Percentiles rank a stretch among this genome's conserved stretches.
Evolutionary conservation across 2,888 invertebrate species (phyloP).

Genomic region (Sericinus montela): DNA sequence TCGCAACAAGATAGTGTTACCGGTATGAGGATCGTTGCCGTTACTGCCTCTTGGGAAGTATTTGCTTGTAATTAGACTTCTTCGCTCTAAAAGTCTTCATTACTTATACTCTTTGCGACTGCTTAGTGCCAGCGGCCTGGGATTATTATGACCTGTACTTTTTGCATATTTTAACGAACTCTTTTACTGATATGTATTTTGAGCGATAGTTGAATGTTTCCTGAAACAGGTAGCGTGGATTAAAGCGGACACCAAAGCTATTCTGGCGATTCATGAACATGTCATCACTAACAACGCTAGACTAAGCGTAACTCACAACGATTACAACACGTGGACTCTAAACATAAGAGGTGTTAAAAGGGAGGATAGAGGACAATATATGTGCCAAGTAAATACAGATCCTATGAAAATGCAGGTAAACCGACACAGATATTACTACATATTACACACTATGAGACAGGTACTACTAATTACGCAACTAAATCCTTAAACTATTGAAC

Average conservation of each 20-base stretch:
- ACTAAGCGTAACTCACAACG: conserved; percentile 93
- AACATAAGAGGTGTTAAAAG: conserved; percentile 91
- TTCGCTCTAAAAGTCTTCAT: conserved; percentile 60
- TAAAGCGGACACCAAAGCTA: conserved; percentile 95
- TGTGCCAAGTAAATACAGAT: conserved; percentile 97
- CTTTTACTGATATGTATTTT: conserved; percentile 16
- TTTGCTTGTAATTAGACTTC: conserved; percentile 74
- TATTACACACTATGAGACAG: too few relatives aligned
- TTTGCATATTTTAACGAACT: conserved; percentile 21
- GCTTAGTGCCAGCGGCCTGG: conserved; percentile 31
- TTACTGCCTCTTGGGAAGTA: conserved; percentile 71
- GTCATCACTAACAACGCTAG: conserved; percentile 96
- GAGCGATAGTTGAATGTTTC: too few relatives aligned
- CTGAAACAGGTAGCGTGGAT: conserved; percentile 92
- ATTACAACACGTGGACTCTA: conserved; percentile 95
- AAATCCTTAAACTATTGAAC: too few relatives aligned
- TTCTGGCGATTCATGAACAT: conserved; percentile 95
- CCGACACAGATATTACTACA: background rate
- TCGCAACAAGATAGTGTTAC: conserved; percentile 76
- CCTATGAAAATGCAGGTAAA: conserved; percentile 96
- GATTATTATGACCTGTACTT: conserved; percentile 36
- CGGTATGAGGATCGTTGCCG: conserved; percentile 63
- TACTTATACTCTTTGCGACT: conserved; percentile 48
- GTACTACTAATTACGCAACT: too few relatives aligned
- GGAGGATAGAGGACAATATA: conserved; percentile 93